A percentile compares a stretch with the other conserved stretches of the same genome.
phyloP scores from a whole-genome alignment of 2,797 vertebrate genomes.

The Protonibea diacanthus region DNA sequence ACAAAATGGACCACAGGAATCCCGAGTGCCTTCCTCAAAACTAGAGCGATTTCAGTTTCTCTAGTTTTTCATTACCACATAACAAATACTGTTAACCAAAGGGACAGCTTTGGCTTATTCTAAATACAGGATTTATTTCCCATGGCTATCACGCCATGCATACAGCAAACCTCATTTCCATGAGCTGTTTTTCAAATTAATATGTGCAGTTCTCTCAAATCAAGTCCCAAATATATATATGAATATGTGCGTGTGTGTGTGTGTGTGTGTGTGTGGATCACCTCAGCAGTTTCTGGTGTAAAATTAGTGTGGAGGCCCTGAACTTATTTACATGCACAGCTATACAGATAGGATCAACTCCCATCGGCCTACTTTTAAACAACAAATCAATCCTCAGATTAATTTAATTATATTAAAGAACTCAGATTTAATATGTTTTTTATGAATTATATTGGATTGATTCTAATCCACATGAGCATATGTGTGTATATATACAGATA shows the following conservation, averaged over 20 bases:
- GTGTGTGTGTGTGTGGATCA: background rate
- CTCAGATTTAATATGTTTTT: background rate
- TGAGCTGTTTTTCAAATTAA: conserved; percentile 42
- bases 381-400: background rate
- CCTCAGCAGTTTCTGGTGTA: background rate
- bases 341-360: background rate
- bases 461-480: background rate
- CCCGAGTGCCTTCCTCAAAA: conserved; percentile 38
- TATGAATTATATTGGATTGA: background rate
- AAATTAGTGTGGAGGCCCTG: background rate
- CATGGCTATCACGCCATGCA: conserved; percentile 28
- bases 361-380: background rate
- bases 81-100: conserved; percentile 41
- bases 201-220: conserved; percentile 28
- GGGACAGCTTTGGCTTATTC: conserved; percentile 39
- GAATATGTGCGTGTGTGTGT: no score
- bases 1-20: conserved; percentile 32
- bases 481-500: background rate
- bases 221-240: conserved; percentile 20
- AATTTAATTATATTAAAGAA: background rate
- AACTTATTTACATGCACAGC: conserved; percentile 1
- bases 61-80: conserved; percentile 53
- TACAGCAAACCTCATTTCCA: conserved; percentile 46
- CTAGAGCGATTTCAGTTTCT: conserved; percentile 34
- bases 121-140: conserved; percentile 61